Evolutionary conservation across 1,140 invertebrate genomes (phyloP), one percentile per base, ranked within the genome.

Genomic region (Eumaeus atala): DNA sequence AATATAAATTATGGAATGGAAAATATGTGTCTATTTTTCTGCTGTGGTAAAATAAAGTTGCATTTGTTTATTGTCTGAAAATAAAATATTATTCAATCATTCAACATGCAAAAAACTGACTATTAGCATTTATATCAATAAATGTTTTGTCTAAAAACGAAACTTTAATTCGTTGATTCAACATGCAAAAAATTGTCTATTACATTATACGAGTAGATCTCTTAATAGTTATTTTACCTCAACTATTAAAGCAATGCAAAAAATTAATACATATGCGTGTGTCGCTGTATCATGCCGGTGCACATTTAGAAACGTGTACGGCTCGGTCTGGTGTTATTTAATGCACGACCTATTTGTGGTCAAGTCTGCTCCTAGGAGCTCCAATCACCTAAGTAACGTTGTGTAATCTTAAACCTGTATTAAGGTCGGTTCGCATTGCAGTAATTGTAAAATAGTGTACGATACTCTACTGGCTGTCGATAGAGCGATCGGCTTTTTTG

Each of bases 321-420:
- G 66, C 63, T 76, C 68, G 70, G 67, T 70, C 61, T 28, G 21
- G 65, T 73, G 83, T 78, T 80, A 86, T 84, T 76, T 72, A 82
- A 86, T 84, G 63, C 70, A 63, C 81, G 79, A 75, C 81, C 83
- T 76, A 84, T 80, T 86, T 86, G 83, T 66, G 83, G 80, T 82
- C 69, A 76, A 68, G 69, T 70, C 49, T 59, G 66, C 71, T 54
- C 38, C 61, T 64, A 68, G 55, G 59, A 62, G 21, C 54, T 67
- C 64, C 55, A 64, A 66, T 67, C 66, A 54, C 58, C 59, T 58
- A 47, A 56, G 58, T 56, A 53, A 59, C 53, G 52, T 65, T 57
- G 44, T 54, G 58, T 70, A 63, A 65, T 66, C 56, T 60, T 60
- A 65, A 66, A 72, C 68, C 64, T 73, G 71, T 65, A 70, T 65